Evolutionary conservation across 2,113 vertebrate species (phyloP), one percentile per base, ranked within the genome.

Genomic region (Podilymbus podiceps): DNA sequence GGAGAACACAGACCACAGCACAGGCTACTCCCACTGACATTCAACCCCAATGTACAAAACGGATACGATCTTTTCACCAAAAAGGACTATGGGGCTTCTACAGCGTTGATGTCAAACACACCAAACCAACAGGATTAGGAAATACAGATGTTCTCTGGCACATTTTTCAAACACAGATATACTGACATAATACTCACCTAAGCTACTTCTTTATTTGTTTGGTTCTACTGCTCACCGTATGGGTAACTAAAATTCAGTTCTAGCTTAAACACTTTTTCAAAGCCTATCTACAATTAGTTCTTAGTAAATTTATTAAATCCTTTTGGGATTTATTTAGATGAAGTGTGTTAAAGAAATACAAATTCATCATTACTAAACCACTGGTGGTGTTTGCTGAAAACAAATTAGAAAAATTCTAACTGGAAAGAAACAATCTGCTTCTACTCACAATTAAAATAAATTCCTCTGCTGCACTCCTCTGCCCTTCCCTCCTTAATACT

Each of bases 341-440:
- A 85, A 73, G 24, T 44, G 31, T 67, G 21, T 62, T 85, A 89
- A 82, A 94, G 47, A 95, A 78, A 63, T 73, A 86, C 35, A 62
- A 90, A 76, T 66, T 85, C 62, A 66, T 96, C 38, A 92, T 73
- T 82, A 80, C 13, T 24, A 85, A 95, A 79, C 5, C n/a, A 71
- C 42, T 77, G 22, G 9, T 88, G 22, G 33, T 56, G 23, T 52
- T 91, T 93, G 71, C 49, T 33, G 40, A 96, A 91, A 93, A 77
- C 24, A 95, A 95, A 91, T 92, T 74, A 60, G 52, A 92, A 88
- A 73, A 24, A 62, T 60, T 91, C 40, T 78, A 95, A 49, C 72
- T 42, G 59, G 50, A 90, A 92, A 92, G 44, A 92, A 93, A 31
- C 53, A 77, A 68, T 42, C 33, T 92, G 71, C 24, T 21, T 86